Base-by-base conservation (phyloP, 2,797 vertebrate genomes). In the Argya squamiceps region DNA sequence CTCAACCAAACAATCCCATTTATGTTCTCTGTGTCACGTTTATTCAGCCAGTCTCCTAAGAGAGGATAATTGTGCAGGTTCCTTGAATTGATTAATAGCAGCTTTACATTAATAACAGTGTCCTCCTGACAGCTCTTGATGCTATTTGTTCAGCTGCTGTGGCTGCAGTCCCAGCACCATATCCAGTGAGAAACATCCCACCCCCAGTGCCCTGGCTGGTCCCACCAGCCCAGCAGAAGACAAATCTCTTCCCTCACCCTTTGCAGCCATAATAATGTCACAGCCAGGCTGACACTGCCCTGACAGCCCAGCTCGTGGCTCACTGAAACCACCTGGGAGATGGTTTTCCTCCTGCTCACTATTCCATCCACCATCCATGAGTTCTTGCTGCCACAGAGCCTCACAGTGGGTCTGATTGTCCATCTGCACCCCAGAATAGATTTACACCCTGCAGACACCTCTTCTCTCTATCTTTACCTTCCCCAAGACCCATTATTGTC, bases 21-120 rank as follows among this genome's bases (percentile, higher is more conserved):
- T 69, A 34, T 71, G n/a, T 63, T 78, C 46, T 80, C 24, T 29
- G 23, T 85, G 46, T 30, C 69, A 73, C 12, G 0, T 44, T 83
- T 75, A 26, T 69, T 85, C 60, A 83, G 62, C 22, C 1, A 0
- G 15, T 68, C n/a, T 85, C 64, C 44, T 23, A 37, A 43, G 32
- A 41, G 58, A 88, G 46, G 30, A 9, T 89, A 75, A 91, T 89
- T 84, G 63, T 92, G 47, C 39, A 91, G 49, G 46, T 96, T 89
- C 43, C 55, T 75, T 63, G 46, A 70, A 81, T 6, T 76, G 62
- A 92, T 84, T 95, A 88, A 41, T 17, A 91, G 26, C 62, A 91
- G 58, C 29, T 93, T 96, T 91, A 69, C 29, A 39, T 77, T 68
- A 89, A 73, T 80, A 85, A 53, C 30, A 65, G 27, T 22, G 52